Percentiles rank a stretch among this genome's conserved stretches.
These are phyloP conservation scores for Drosophila mimetica DNA, from an alignment of 2,888 invertebrate species.

Conservation along the genomic window DNA sequence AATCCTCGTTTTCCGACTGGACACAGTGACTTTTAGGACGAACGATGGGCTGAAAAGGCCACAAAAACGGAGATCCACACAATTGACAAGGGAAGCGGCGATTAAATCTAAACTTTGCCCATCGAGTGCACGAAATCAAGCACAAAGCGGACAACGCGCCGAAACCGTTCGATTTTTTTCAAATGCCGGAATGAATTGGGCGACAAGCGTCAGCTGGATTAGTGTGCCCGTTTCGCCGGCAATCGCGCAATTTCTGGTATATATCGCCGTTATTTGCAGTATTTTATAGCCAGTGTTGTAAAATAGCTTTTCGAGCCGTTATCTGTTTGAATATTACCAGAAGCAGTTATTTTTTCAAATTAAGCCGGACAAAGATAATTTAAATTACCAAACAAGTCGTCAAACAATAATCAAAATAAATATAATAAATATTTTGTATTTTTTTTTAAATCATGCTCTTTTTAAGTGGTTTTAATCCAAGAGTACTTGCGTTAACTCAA, in stretches of 20 bases:
- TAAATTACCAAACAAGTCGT: too few relatives aligned
- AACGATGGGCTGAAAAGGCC: background rate
- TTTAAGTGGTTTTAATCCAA: background rate
- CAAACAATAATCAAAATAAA: too few relatives aligned
- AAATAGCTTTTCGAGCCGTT: background rate
- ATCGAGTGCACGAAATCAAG: slow-evolving; percentile 26
- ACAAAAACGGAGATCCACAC: slow-evolving; percentile 15
- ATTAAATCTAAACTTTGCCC: slow-evolving; percentile 6
- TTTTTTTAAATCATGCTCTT: background rate
- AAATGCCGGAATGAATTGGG: slow-evolving; percentile 37
- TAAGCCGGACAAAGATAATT: too few relatives aligned
- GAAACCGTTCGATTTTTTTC: slow-evolving; percentile 73
- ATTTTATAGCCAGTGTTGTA: background rate
- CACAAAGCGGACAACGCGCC: slow-evolving; percentile 68
- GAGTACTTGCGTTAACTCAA: too few relatives aligned
- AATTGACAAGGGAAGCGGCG: slow-evolving; percentile 2
- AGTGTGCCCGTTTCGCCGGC: slow-evolving; percentile 10
- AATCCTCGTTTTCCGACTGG: background rate
- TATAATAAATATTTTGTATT: background rate
- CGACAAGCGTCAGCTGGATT: slow-evolving; percentile 19
- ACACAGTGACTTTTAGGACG: background rate
- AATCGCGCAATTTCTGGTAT: slow-evolving; percentile 5
- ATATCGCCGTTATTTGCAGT: background rate
- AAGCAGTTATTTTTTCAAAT: background rate
- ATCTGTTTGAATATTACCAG: background rate